A percentile compares a stretch with the other conserved stretches of the same genome.
Evolutionary conservation across 2,797 vertebrate genomes (phyloP).

Genomic region (Siniperca scherzeri): DNA sequence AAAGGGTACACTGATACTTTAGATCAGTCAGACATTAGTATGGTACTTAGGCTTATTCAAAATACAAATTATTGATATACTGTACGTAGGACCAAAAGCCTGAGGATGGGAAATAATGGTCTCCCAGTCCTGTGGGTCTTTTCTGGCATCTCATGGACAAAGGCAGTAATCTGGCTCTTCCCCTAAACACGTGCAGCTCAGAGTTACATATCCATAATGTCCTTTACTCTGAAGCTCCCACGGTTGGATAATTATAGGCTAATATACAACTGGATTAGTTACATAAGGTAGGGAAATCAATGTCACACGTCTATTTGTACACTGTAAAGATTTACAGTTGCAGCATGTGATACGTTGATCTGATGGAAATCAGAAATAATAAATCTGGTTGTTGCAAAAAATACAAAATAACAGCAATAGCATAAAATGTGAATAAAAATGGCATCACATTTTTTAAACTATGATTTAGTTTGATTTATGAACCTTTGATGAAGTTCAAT

Average conservation of each 20-base stretch:
- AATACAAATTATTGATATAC: not conserved
- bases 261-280: conserved; percentile 31
- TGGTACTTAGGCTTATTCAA: not conserved
- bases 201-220: conserved; percentile 14
- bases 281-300: not conserved
- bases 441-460: not conserved
- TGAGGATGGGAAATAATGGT: not conserved
- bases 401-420: not conserved
- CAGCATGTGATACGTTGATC: not conserved
- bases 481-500: not conserved
- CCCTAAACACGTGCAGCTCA: conserved; percentile 3
- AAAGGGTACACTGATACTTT: not conserved
- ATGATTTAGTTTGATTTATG: not conserved
- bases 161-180: conserved; percentile 5
- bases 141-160: conserved; percentile 2
- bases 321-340: not conserved
- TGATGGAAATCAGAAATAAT: not conserved
- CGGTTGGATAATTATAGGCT: conserved; percentile 14
- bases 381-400: not conserved
- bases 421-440: not conserved
- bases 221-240: not conserved
- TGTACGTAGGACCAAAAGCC: not conserved
- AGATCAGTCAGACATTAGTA: not conserved
- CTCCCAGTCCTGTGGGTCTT: not conserved
- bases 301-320: not conserved